These are phyloP conservation scores for Rhombomys opimus DNA, from an alignment of 2,113 vertebrate species.

Conservation along the genomic window DNA sequence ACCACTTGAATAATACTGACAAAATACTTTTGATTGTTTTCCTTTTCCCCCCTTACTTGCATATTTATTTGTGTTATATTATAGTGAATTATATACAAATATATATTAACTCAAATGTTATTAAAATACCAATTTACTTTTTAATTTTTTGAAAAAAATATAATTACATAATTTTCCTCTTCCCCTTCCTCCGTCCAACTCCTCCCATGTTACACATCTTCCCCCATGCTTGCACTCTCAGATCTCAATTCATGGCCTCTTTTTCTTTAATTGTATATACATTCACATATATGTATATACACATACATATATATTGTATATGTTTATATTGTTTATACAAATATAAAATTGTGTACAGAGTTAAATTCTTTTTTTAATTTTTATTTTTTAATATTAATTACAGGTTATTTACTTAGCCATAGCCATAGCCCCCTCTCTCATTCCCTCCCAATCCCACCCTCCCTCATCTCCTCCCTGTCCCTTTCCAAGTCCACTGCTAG, in stretches of 20 bases:
- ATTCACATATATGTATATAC: too few species aligned
- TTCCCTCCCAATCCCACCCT: too few species aligned
- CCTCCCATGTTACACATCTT: background rate
- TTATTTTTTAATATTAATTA: too few species aligned
- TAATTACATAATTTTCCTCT: background rate
- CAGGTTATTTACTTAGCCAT: too few species aligned
- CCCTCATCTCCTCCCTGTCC: too few species aligned
- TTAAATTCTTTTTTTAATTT: too few species aligned
- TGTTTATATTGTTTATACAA: background rate
- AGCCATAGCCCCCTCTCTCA: too few species aligned
- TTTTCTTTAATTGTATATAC: background rate
- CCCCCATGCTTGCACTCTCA: background rate
- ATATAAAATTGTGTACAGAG: background rate
- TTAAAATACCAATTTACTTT: background rate
- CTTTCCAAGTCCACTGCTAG: too few species aligned
- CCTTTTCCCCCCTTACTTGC: background rate
- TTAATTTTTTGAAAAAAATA: background rate
- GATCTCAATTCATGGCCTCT: background rate
- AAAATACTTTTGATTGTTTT: background rate
- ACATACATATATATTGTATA: background rate
- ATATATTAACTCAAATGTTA: background rate
- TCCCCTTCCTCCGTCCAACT: background rate
- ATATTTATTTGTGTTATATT: background rate
- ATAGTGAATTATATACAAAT: background rate
- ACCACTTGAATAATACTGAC: constrained; percentile 7